These are phyloP conservation scores for Vanessa tameamea DNA, from an alignment of 1,140 invertebrate genomes.

Conservation along the genomic window DNA sequence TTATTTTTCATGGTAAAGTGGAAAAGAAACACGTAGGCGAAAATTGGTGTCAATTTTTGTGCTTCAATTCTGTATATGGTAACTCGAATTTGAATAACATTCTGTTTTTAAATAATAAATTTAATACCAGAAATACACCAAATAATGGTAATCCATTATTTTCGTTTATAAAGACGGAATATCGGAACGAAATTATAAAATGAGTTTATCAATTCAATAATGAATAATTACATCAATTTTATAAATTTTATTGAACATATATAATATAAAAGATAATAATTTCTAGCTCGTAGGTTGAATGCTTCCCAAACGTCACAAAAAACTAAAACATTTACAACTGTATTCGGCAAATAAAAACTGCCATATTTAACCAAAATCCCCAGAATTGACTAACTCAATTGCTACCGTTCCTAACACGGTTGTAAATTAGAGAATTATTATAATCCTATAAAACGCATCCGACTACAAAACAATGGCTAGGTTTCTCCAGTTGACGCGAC, in stretches of 20 bases:
- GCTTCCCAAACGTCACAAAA: background rate
- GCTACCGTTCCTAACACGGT: conserved; percentile 15
- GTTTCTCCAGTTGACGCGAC: conserved; percentile 1
- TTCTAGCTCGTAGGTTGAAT: no score
- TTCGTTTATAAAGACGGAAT: no score
- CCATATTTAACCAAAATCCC: background rate
- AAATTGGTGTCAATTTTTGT: conserved; percentile 14
- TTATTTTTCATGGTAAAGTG: conserved; percentile 32
- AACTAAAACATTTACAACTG: background rate
- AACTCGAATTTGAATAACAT: background rate
- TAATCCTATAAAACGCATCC: conserved; percentile 21
- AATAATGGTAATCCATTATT: no score
- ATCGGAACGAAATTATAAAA: no score
- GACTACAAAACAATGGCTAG: conserved; percentile 4
- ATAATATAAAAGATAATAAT: no score
- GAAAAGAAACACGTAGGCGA: conserved; percentile 26
- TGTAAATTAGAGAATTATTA: conserved; percentile 20
- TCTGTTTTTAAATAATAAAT: background rate
- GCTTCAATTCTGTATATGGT: background rate
- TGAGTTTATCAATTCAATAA: no score
- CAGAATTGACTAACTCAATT: conserved; percentile 8
- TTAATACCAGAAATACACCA: no score
- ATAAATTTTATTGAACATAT: no score
- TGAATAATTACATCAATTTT: no score
- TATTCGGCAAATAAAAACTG: background rate